A percentile compares a stretch with the other conserved stretches of the same genome.
Evolutionary conservation across 2,888 invertebrate species (phyloP).

Genomic region (Dasypolia templi): DNA sequence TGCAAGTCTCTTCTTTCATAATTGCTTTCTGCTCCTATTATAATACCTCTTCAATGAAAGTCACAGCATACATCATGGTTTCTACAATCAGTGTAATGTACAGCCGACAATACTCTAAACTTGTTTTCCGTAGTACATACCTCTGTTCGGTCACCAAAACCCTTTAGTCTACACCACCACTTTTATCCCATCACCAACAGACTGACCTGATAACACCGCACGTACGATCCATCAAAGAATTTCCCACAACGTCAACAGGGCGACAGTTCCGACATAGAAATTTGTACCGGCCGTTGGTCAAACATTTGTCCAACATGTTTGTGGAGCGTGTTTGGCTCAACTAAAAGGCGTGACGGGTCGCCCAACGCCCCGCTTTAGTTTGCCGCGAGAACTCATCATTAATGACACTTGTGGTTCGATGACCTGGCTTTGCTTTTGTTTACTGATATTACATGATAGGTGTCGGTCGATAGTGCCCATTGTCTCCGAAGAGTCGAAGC

Average conservation of each 20-base stretch:
- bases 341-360: constrained; percentile 85
- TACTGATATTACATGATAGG: constrained; percentile 32
- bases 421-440: constrained; percentile 54
- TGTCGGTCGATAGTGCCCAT: not conserved
- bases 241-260: constrained; percentile 71
- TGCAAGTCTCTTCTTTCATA: not conserved
- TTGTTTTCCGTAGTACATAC: constrained; percentile 26
- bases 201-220: constrained; percentile 43
- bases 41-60: not conserved
- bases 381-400: constrained; percentile 67
- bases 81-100: not conserved
- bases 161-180: constrained; percentile 18
- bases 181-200: constrained; percentile 41
- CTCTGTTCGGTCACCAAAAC: constrained; percentile 31
- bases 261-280: constrained; percentile 83
- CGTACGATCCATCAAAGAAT: constrained; percentile 63
- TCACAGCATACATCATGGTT: not conserved
- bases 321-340: constrained; percentile 78
- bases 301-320: constrained; percentile 79
- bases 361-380: constrained; percentile 79
- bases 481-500: not conserved
- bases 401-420: constrained; percentile 60
- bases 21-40: not conserved
- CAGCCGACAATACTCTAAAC: not conserved
- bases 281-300: constrained; percentile 77